Evolutionary conservation across 1,140 invertebrate genomes (phyloP), one percentile per base, ranked within the genome.

Genomic region (Drosophila arizonae): DNA sequence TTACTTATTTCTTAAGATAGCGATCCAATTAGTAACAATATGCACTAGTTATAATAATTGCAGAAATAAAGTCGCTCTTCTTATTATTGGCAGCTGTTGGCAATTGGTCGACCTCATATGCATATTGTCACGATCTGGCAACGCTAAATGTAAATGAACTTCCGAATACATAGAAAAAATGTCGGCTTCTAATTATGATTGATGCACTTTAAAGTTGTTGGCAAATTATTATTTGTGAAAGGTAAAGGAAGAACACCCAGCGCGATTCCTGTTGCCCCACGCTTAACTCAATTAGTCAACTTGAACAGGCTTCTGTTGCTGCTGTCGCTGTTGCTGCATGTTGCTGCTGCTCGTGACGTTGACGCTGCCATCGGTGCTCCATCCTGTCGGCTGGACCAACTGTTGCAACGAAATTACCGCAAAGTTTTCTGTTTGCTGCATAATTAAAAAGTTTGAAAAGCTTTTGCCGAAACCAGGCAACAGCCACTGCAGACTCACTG

Each of bases 371-470:
- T 66, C 63, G 63, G 58, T 62, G 43, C 64, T 58, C 50, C 39
- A 50, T 66, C 62, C 73, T 73, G 45, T 28, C 75, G 81, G 71
- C 73, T 70, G 66, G 64, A 78, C 81, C 81, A 85, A 86, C 81
- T 87, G 82, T 86, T 86, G 82, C 82, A 86, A 86, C 82, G 79
- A 87, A 87, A 87, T 87, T 88, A 87, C 82, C 82, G 68, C 82
- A 87, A 87, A 87, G 79, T 88, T 87, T 87, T 87, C 82, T 87
- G 82, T 87, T 87, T 87, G 84, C 82, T 87, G 82, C 82, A 87
- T 87, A 87, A 87, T 87, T 87, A 87, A 87, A 87, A 87, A 88
- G 82, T 87, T 87, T 87, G 82, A 87, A 87, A 87, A 88, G 82
- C 82, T 87, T 87, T 87, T 82, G 82, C 82, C 76, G 76, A 87